A percentile compares a stretch with the other conserved stretches of the same genome.
These are phyloP conservation scores for Dromiciops gliroides DNA, from an alignment of 2,113 vertebrate species.

Conservation along the genomic window DNA sequence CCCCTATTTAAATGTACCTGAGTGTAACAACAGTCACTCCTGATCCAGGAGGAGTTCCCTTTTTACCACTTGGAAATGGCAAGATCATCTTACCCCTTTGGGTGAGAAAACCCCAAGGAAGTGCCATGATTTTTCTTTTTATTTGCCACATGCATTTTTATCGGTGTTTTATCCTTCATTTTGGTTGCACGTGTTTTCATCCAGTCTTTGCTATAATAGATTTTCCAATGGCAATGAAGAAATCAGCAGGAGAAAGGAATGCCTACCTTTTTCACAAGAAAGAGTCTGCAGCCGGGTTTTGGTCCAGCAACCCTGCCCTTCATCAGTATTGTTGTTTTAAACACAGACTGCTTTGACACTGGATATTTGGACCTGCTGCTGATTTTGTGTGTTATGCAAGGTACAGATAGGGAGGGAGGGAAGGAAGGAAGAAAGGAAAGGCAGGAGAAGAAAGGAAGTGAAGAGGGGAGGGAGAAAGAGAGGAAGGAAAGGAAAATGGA, in stretches of 20 bases:
- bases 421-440: neutral
- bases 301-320: slow-evolving; percentile 34
- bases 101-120: slow-evolving; percentile 68
- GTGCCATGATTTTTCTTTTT: slow-evolving; percentile 53
- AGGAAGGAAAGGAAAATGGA: neutral
- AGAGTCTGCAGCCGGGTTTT: neutral
- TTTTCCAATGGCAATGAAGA: slow-evolving; percentile 40
- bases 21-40: slow-evolving; percentile 32
- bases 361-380: neutral
- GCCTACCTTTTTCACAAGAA: neutral
- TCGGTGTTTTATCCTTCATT: slow-evolving; percentile 51
- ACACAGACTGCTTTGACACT: neutral
- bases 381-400: neutral
- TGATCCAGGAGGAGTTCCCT: neutral
- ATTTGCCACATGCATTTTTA: slow-evolving; percentile 51
- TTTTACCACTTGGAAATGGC: slow-evolving; percentile 50
- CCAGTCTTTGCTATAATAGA: slow-evolving; percentile 27
- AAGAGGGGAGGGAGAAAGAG: neutral
- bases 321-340: slow-evolving; percentile 38
- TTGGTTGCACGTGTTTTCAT: slow-evolving; percentile 42
- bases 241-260: slow-evolving; percentile 41
- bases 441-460: too few species aligned
- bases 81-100: slow-evolving; percentile 55
- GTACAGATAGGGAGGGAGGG: neutral
- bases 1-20: slow-evolving; percentile 23